phyloP scores from a whole-genome alignment of 2,113 vertebrate species.

The Solea senegalensis region DNA sequence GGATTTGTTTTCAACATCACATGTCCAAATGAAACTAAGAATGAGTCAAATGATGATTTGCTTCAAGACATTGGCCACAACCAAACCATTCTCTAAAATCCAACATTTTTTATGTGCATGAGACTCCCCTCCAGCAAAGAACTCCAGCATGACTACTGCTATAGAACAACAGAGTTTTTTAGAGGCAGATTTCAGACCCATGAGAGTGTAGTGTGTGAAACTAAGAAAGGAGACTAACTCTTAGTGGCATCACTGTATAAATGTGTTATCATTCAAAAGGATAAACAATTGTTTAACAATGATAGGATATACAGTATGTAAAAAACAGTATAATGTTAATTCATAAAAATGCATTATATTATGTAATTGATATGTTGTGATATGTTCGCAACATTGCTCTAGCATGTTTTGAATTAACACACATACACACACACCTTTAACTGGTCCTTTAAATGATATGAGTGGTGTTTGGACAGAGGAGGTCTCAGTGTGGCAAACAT shows the following conservation, averaged over 20 bases:
- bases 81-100: slow-evolving; percentile 30
- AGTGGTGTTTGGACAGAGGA: neutral
- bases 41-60: slow-evolving; percentile 67
- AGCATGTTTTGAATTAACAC: too few species aligned
- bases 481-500: neutral
- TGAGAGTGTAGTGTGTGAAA: slow-evolving; percentile 32
- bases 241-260: neutral
- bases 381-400: too few species aligned
- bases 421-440: too few species aligned
- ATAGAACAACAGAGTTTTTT: slow-evolving; percentile 25
- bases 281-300: too few species aligned
- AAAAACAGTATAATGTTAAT: too few species aligned
- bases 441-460: too few species aligned
- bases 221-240: neutral
- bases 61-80: slow-evolving; percentile 20
- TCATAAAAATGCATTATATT: too few species aligned
- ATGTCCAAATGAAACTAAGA: neutral
- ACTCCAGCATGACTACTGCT: slow-evolving; percentile 34
- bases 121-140: slow-evolving; percentile 34
- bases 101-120: slow-evolving; percentile 17
- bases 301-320: too few species aligned
- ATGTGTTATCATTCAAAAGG: too few species aligned
- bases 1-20: neutral
- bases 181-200: slow-evolving; percentile 25
- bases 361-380: too few species aligned